Evolutionary conservation across 2,888 invertebrate species (phyloP).

Genomic region (Trachelus iudaicus): DNA sequence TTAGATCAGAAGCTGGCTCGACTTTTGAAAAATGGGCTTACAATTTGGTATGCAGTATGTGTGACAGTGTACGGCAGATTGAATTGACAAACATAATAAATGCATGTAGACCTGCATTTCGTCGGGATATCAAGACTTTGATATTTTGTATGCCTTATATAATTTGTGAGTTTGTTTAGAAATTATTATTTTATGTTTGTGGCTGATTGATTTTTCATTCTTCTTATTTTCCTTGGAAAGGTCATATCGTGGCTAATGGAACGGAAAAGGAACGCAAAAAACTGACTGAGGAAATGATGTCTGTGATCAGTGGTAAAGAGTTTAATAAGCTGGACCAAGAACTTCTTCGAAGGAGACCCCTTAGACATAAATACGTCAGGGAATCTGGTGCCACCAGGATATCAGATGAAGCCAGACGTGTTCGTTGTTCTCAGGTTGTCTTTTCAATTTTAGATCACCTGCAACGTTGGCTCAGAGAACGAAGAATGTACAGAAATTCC

Average conservation of each 20-base stretch:
- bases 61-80: conserved; percentile 72
- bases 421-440: conserved; percentile 66
- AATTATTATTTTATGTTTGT: conserved; percentile 2
- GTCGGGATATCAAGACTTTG: conserved; percentile 77
- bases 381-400: conserved; percentile 43
- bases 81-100: conserved; percentile 73
- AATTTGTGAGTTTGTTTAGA: conserved; percentile 60
- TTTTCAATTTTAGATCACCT: conserved; percentile 82
- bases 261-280: conserved; percentile 61
- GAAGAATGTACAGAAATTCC: conserved; percentile 39
- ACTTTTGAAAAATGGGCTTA: conserved; percentile 81
- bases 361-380: conserved; percentile 42
- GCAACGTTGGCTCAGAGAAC: conserved; percentile 75
- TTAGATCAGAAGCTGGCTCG: conserved; percentile 74
- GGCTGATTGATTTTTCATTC: background rate
- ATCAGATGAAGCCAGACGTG: conserved; percentile 59
- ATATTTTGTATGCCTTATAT: conserved; percentile 82
- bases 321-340: conserved; percentile 48
- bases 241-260: conserved; percentile 65
- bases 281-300: conserved; percentile 70
- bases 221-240: conserved; percentile 67
- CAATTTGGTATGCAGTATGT: conserved; percentile 80
- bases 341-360: conserved; percentile 48
- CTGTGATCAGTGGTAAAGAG: conserved; percentile 66
- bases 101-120: conserved; percentile 80